Percentiles rank a stretch among this genome's conserved stretches.
Evolutionary conservation across 2,797 vertebrate genomes (phyloP).

Genomic region (Lycodopsis pacificus): DNA sequence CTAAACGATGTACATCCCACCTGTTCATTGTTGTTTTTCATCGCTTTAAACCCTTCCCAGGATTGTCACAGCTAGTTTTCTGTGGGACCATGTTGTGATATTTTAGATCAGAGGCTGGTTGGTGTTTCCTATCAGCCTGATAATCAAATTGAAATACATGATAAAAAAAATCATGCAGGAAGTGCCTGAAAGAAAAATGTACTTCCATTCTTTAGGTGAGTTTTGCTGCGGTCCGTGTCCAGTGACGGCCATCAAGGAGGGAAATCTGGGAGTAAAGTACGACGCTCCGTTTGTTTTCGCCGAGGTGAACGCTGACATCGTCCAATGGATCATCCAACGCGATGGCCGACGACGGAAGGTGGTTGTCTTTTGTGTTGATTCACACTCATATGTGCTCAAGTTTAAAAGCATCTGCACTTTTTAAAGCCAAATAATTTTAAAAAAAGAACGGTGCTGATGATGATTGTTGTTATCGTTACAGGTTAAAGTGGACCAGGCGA

Average conservation of each 20-base stretch:
- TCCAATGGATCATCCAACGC: slow-evolving; percentile 73
- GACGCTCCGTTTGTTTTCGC: slow-evolving; percentile 85
- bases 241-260: slow-evolving; percentile 84
- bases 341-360: slow-evolving; percentile 62
- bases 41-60: background rate
- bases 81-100: background rate
- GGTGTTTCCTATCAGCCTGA: background rate
- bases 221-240: slow-evolving; percentile 87
- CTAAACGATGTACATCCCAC: background rate
- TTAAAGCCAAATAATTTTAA: background rate
- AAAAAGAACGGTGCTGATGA: background rate
- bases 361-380: slow-evolving; percentile 11
- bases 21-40: background rate
- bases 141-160: background rate
- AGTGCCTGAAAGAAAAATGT: background rate
- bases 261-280: slow-evolving; percentile 82
- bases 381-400: background rate
- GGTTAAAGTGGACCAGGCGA: slow-evolving; percentile 51
- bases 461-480: slow-evolving; percentile 16
- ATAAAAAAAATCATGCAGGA: background rate
- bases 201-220: slow-evolving; percentile 66
- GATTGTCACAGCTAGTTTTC: background rate
- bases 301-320: slow-evolving; percentile 87
- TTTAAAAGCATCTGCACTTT: background rate
- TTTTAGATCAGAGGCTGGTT: background rate